Percentiles rank a stretch among this genome's conserved stretches.
Conservation (phyloP, 1,140 invertebrate species). For the Doryteuthis pealeii region DNA sequence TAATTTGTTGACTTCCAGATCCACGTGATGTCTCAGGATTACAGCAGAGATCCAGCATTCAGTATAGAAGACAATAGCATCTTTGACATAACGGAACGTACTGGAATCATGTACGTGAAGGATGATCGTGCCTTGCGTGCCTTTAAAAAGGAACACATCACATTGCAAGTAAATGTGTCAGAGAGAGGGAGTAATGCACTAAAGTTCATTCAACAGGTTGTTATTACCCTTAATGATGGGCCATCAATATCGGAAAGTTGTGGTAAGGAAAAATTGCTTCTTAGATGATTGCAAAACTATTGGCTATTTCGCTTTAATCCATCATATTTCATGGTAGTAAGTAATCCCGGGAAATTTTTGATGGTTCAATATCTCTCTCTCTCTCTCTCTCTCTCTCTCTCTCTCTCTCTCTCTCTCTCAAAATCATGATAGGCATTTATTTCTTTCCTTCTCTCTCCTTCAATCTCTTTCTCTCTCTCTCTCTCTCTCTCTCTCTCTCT, state of each 20-base stretch:
- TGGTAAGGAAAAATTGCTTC: background rate
- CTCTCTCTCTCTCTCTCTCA: too few species aligned
- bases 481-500: too few species aligned
- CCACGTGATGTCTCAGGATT: background rate
- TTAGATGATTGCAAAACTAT: background rate
- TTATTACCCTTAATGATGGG: background rate
- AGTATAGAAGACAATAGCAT: background rate
- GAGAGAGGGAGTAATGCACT: background rate
- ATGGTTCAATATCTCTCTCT: background rate
- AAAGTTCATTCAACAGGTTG: background rate
- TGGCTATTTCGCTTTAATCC: background rate
- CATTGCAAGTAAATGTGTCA: background rate
- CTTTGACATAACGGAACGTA: background rate
- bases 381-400: too few species aligned
- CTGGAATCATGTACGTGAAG: slow-evolving; percentile 8
- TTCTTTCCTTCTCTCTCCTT: background rate
- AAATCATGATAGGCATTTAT: background rate
- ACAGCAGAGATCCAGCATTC: background rate
- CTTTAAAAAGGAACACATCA: background rate
- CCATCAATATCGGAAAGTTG: background rate
- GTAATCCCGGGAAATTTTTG: background rate
- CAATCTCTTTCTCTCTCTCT: too few species aligned
- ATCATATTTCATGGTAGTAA: background rate
- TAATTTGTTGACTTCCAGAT: background rate
- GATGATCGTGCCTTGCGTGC: background rate